Conservation (phyloP, 1,140 invertebrate genomes). For the Sarcophaga peregrina region DNA sequence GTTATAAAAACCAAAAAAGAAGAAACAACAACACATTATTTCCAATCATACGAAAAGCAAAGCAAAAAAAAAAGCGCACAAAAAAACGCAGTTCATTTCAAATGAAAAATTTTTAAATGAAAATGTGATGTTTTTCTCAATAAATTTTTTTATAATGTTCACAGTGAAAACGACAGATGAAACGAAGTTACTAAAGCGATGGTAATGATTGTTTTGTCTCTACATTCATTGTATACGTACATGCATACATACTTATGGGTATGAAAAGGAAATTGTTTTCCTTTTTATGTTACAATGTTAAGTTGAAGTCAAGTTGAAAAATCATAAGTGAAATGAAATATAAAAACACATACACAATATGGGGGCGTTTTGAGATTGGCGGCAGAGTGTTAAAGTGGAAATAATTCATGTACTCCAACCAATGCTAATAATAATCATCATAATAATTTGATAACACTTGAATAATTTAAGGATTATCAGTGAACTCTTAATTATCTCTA, state of each 20-base stretch:
- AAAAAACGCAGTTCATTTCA: neutral
- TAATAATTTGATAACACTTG: slow-evolving; percentile 11
- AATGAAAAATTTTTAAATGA: neutral
- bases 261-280: no score
- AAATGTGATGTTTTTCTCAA: neutral
- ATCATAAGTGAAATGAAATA: slow-evolving; percentile 3
- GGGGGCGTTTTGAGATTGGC: neutral
- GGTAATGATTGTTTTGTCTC: neutral
- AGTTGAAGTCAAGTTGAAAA: neutral
- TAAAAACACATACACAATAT: neutral
- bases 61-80: neutral
- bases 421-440: neutral
- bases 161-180: neutral
- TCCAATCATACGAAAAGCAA: neutral
- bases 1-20: neutral
- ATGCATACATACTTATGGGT: no score
- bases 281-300: neutral
- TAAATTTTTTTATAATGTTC: neutral
- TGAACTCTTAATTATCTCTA: slow-evolving; percentile 11
- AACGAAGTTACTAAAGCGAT: neutral
- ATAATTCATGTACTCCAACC: neutral
- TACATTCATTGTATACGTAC: neutral
- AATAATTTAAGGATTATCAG: slow-evolving; percentile 7
- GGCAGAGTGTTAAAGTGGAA: slow-evolving; percentile 9
- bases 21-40: neutral